Conservation (phyloP, 2,888 invertebrate genomes). For the Andrena trimmerana region DNA sequence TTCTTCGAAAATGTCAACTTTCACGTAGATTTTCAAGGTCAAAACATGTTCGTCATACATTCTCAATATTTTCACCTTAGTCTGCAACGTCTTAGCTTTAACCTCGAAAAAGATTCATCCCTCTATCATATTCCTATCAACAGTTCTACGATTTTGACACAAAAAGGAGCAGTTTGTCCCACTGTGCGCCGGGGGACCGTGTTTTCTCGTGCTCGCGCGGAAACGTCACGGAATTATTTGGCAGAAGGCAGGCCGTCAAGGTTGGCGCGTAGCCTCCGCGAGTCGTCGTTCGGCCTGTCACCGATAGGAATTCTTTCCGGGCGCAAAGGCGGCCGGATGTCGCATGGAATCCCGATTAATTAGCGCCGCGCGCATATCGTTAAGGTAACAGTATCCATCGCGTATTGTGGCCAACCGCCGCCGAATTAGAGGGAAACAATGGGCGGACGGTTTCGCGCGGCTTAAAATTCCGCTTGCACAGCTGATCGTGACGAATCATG, state of each 20-base stretch:
- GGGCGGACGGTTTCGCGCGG: conserved; percentile 19
- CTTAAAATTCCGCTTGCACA: conserved; percentile 65
- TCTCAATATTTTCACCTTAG: too few relatives aligned
- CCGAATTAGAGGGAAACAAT: conserved; percentile 58
- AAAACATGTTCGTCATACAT: too few relatives aligned
- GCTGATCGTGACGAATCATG: conserved; percentile 71
- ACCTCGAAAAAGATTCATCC: too few relatives aligned
- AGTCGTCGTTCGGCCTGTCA: conserved; percentile 20
- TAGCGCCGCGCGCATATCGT: conserved; percentile 51
- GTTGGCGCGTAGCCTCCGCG: conserved; percentile 34
- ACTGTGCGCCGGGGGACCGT: neutral
- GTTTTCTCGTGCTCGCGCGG: neutral
- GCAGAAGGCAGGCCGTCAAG: conserved; percentile 33
- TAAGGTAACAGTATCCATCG: conserved; percentile 54
- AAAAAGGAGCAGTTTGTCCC: too few relatives aligned
- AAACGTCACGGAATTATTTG: conserved; percentile 32
- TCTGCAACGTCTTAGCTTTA: too few relatives aligned
- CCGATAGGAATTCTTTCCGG: conserved; percentile 42
- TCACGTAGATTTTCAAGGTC: too few relatives aligned
- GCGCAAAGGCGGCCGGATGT: conserved; percentile 60
- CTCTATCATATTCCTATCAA: too few relatives aligned
- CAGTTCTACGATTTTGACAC: too few relatives aligned
- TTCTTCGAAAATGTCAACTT: too few relatives aligned
- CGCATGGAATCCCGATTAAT: conserved; percentile 63
- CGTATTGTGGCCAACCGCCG: conserved; percentile 37